Evolutionary conservation across 2,113 vertebrate genomes (phyloP), one percentile per base, ranked within the genome.

Genomic region (Oreochromis tanganicae): DNA sequence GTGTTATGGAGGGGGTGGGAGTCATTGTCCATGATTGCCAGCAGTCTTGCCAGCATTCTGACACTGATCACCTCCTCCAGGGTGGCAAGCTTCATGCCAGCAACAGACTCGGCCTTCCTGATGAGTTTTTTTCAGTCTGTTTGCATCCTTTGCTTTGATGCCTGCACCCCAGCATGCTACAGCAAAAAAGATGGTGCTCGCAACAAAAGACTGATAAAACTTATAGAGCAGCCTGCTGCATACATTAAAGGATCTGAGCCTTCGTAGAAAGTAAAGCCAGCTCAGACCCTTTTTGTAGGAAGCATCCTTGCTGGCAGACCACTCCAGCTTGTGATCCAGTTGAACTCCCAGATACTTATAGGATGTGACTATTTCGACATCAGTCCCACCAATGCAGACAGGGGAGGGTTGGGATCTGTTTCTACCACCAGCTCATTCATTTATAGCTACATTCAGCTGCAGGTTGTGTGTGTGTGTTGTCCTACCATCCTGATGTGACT

Each of bases 401-500:
- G 50, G 52, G 19, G 19, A 54, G 52, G 19, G 52, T 54, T 54
- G 52, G 52, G 52, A 56, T 56, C 54, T 4, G 54, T 24, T 24
- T 56, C 54, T 13, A 21, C 54, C 54, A 56, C n/a, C 2, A 56
- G 54, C 5, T 55, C 54, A 21, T 55, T 55, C 21, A n/a, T 12
- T 12, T 55, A 21, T 55, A 21, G 54, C n/a, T 21, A 55, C 54
- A 55, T 55, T 55, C n/a, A 55, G 54, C n/a, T 55, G 52, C n/a
- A 21, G 52, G n/a, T 4, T 52, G 48, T 50, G 48, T 52, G 7
- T 63, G 3, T 50, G 29, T 43, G 32, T 75, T 8, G 7, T 83
- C 90, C 52, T 97, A 98, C 98, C 97, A 84, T 96, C 90, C 82
- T 95, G 94, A 59, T 97, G 96, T 43, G 96, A 97, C 95, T 99